These are phyloP conservation scores for Microtus pennsylvanicus DNA, from an alignment of 2,113 vertebrate species.

Conservation along the genomic window DNA sequence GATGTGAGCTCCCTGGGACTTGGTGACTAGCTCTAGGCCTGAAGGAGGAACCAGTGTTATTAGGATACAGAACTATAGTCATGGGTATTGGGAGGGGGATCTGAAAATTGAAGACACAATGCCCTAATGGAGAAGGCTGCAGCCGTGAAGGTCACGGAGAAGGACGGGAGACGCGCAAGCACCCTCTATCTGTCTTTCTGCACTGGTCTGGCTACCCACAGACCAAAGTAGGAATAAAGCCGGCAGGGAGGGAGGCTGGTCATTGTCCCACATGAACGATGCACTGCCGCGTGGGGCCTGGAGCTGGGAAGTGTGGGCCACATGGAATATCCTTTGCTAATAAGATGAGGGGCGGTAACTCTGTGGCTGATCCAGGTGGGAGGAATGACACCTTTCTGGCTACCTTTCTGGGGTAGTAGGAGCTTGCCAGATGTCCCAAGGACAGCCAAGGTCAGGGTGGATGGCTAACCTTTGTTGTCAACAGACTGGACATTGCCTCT, in stretches of 20 bases:
- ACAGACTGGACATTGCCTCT: too few species aligned
- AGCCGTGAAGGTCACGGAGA: too few species aligned
- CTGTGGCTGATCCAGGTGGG: neutral
- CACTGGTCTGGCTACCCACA: neutral
- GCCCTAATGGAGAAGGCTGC: neutral
- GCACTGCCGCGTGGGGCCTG: neutral
- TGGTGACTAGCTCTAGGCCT: neutral
- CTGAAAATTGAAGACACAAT: neutral
- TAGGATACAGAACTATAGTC: neutral
- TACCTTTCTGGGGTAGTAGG: rapidly evolving
- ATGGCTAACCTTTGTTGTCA: neutral
- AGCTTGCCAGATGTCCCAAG: neutral
- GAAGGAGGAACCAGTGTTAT: too few species aligned
- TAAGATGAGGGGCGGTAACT: rapidly evolving
- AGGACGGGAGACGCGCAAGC: neutral
- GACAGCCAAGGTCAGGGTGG: neutral
- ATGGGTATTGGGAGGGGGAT: rapidly evolving
- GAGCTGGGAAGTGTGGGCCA: neutral
- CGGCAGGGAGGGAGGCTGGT: neutral
- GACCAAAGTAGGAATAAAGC: neutral
- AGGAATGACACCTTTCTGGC: neutral
- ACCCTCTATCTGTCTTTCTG: too few species aligned
- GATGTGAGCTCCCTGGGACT: neutral
- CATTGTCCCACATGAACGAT: neutral
- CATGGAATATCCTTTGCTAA: neutral